phyloP scores from a whole-genome alignment of 2,888 invertebrate species.

The Salticus scenicus region DNA sequence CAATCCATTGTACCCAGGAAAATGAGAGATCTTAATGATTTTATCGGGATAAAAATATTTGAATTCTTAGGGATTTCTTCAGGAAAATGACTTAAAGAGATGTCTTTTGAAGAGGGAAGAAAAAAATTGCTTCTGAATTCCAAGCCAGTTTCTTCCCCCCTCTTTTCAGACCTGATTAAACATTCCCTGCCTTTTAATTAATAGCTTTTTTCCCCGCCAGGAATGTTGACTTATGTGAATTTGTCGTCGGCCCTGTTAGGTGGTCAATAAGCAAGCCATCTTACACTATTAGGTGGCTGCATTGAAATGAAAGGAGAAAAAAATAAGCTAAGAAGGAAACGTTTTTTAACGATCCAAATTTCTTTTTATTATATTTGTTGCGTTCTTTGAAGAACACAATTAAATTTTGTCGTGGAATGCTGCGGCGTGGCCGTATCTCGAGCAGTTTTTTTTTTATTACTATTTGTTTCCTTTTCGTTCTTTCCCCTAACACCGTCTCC shows the following conservation, averaged over 20 bases:
- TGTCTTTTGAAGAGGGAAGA: constrained; percentile 7
- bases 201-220: constrained; percentile 59
- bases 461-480: neutral
- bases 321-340: neutral
- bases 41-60: constrained; percentile 12
- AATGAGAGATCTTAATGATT: neutral
- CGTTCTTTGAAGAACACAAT: constrained; percentile 64
- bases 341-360: constrained; percentile 24
- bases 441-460: neutral
- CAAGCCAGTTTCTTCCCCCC: constrained; percentile 39
- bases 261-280: constrained; percentile 54
- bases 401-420: constrained; percentile 52
- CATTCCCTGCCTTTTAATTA: constrained; percentile 66
- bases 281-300: constrained; percentile 16
- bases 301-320: neutral
- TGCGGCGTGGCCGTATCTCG: constrained; percentile 11
- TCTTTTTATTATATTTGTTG: constrained; percentile 56
- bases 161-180: constrained; percentile 55
- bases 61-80: constrained; percentile 7
- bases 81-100: constrained; percentile 15
- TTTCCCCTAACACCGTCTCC: too few species aligned
- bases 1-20: neutral
- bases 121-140: constrained; percentile 31
- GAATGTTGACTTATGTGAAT: constrained; percentile 66
- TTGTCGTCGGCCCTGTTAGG: constrained; percentile 44